Percentiles rank a stretch among this genome's conserved stretches.
phyloP scores from a whole-genome alignment of 2,113 vertebrate genomes.

The Chaetorhynchus papuensis region DNA sequence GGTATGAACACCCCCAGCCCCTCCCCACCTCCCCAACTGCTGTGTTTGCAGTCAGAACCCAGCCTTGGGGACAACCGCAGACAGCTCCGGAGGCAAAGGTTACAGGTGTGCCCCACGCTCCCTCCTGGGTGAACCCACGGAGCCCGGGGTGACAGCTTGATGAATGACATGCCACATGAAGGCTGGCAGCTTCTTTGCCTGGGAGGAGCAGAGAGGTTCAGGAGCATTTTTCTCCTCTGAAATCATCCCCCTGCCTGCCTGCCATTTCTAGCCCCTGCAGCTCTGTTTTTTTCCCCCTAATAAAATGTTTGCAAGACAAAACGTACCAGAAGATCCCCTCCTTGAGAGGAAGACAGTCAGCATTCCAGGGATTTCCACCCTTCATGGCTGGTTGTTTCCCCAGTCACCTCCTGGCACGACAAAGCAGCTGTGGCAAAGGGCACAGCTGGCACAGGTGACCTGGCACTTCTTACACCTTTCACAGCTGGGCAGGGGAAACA shows the following conservation, averaged over 20 bases:
- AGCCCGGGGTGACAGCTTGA: constrained; percentile 36
- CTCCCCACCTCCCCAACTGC: background rate
- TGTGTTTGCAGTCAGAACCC: background rate
- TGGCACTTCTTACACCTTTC: background rate
- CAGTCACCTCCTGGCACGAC: background rate
- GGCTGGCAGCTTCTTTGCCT: constrained; percentile 54
- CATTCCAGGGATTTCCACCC: background rate
- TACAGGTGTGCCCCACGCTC: constrained; percentile 2
- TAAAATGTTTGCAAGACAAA: background rate
- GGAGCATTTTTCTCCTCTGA: constrained; percentile 60
- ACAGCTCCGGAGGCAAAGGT: background rate
- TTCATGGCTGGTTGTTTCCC: background rate
- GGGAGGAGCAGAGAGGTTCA: constrained; percentile 38
- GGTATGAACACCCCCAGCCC: background rate
- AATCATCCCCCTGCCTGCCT: constrained; percentile 18
- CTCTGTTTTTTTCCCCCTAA: background rate
- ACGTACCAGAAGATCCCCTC: background rate
- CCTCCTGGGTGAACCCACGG: background rate
- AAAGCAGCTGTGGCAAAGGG: background rate
- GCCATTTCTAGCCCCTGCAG: background rate
- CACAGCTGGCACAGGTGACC: background rate
- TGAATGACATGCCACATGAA: constrained; percentile 31
- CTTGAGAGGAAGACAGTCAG: background rate
- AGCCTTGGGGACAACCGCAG: background rate
- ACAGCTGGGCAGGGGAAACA: background rate